Percentiles rank a stretch among this genome's conserved stretches.
These are phyloP conservation scores for Dipodomys spectabilis DNA, from an alignment of 2,113 vertebrate genomes.

Conservation along the genomic window DNA sequence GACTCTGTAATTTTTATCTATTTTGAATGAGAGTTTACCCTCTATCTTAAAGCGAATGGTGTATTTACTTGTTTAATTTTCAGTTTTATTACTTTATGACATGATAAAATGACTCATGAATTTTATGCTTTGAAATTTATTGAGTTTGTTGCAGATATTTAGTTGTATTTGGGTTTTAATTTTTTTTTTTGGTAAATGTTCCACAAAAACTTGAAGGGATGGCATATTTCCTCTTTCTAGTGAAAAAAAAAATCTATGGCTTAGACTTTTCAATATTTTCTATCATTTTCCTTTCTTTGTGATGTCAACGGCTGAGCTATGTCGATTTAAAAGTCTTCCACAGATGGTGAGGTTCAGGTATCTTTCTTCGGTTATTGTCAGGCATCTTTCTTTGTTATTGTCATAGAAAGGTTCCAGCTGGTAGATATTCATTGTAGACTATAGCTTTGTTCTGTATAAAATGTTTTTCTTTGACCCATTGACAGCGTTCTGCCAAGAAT, in stretches of 20 bases:
- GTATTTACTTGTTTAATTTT: slow-evolving; percentile 65
- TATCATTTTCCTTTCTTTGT: slow-evolving; percentile 60
- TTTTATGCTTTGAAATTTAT: slow-evolving; percentile 60
- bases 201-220: slow-evolving; percentile 40
- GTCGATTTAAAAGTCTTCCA: slow-evolving; percentile 50
- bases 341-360: slow-evolving; percentile 46
- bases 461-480: slow-evolving; percentile 44
- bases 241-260: slow-evolving; percentile 38
- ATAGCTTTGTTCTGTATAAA: slow-evolving; percentile 52
- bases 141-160: slow-evolving; percentile 40
- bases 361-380: slow-evolving; percentile 29
- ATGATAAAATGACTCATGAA: slow-evolving; percentile 49
- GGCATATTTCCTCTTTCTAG: slow-evolving; percentile 49
- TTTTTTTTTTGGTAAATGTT: not conserved
- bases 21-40: slow-evolving; percentile 12
- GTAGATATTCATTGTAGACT: slow-evolving; percentile 34
- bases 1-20: slow-evolving; percentile 47
- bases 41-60: slow-evolving; percentile 23
- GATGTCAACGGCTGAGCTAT: slow-evolving; percentile 42
- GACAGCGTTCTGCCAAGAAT: slow-evolving; percentile 48
- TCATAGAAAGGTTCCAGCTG: slow-evolving; percentile 1
- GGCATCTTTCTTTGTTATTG: slow-evolving; percentile 45
- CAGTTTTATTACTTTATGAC: slow-evolving; percentile 50
- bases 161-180: slow-evolving; percentile 5
- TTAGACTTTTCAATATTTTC: slow-evolving; percentile 1